These are phyloP conservation scores for Eonycteris spelaea DNA, from an alignment of 2,113 vertebrate genomes.

Conservation along the genomic window DNA sequence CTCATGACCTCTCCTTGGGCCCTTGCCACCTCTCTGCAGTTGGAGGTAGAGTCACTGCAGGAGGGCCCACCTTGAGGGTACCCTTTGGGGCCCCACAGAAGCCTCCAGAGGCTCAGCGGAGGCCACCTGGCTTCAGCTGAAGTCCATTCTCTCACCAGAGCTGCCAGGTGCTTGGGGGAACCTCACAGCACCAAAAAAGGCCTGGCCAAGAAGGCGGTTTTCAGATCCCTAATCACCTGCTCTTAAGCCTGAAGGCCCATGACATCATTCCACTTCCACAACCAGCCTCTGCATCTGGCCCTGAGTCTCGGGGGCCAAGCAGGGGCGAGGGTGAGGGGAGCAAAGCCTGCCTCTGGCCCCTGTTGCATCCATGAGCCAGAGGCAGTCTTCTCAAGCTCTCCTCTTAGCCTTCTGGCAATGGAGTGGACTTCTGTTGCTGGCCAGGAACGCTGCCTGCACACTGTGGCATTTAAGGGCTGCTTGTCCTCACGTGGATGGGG, in stretches of 20 bases:
- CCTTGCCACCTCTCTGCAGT: neutral
- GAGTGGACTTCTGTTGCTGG: neutral
- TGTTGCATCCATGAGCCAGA: rapidly evolving
- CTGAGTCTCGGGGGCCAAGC: neutral
- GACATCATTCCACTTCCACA: neutral
- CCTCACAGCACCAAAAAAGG: neutral
- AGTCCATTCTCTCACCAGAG: neutral
- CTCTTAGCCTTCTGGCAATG: neutral
- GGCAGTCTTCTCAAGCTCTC: neutral
- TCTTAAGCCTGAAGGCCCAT: neutral
- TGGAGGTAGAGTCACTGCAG: neutral
- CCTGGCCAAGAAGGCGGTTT: neutral
- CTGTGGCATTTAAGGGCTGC: neutral
- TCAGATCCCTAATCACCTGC: neutral
- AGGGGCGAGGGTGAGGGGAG: neutral
- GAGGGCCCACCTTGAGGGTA: neutral
- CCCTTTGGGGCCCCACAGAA: neutral
- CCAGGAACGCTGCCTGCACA: neutral
- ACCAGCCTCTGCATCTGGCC: neutral
- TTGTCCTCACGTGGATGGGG: neutral
- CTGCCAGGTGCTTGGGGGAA: neutral
- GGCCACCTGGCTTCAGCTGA: neutral
- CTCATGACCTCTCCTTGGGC: neutral
- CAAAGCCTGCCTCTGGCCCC: neutral
- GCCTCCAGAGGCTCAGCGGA: neutral